Base-by-base conservation (phyloP, 2,888 invertebrate species). In the Cyclophora albipunctata region DNA sequence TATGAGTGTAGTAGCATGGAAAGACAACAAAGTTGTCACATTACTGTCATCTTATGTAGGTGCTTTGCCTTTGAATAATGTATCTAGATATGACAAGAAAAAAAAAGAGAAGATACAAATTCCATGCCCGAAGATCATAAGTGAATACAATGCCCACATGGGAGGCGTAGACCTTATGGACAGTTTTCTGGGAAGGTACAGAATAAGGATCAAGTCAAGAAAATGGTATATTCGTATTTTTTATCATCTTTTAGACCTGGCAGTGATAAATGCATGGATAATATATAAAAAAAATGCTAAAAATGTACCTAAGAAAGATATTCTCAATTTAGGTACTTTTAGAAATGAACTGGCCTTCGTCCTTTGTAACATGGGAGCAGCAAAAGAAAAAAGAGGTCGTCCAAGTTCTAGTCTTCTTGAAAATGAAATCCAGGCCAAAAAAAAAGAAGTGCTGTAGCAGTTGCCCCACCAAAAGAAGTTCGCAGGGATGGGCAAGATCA, bases 401-500 rank as follows among this genome's bases (percentile, higher is more conserved):
- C 20, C 20, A 20, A 20, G 20, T 20, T 20, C 20, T 20, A 20
- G 20, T 51, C 46, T 44, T 51, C 47, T 64, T 52, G 63, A 66
- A 52, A 40, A 53, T 41, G 59, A 64, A 46, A 46, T 66, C 5
- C 56, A 60, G 50, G 45, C 54, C 51, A 67, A 65, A 58, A 66
- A 51, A 60, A 55, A 53, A 65, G 20, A 20, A 20, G 20, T 20
- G 20, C 20, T 20, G 20, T 20, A 20, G 20, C 20, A 20, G 20
- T 20, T 20, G 20, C 20, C 20, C 20, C 20, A 20, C 20, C 20
- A 20, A 20, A 20, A 20, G 20, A 20, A 20, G 20, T 20, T 20
- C 20, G 2, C 20, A 20, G 20, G 20, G 20, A 20, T 20, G 20
- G 20, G 20, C 20, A 55, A 42, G 54, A 48, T 40, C 59, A 63